Evolutionary conservation across 2,888 invertebrate species (phyloP).

Genomic region (Tipula helvola): DNA sequence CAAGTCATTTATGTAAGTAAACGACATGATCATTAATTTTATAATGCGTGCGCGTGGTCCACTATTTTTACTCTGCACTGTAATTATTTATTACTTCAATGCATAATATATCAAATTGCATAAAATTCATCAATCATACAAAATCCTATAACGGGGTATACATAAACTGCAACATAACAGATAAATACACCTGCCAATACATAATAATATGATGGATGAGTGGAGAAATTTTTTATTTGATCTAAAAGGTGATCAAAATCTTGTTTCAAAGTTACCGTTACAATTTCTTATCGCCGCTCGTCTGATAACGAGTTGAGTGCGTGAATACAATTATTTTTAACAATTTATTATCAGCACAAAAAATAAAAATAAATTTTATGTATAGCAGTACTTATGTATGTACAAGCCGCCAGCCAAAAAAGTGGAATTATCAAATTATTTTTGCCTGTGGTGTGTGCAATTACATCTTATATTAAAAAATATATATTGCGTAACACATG

Average conservation of each 20-base stretch:
- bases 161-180: neutral
- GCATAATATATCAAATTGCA: neutral
- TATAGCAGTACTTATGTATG: too few relatives aligned
- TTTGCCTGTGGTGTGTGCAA: neutral
- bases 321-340: neutral
- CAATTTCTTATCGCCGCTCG: neutral
- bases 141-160: neutral
- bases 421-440: neutral
- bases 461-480: neutral
- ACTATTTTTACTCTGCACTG: neutral
- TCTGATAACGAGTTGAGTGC: neutral
- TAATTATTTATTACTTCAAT: neutral
- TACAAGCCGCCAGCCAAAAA: neutral
- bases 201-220: neutral
- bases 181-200: neutral
- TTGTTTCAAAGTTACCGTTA: neutral
- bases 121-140: neutral
- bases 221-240: neutral
- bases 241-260: neutral
- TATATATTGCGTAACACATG: neutral
- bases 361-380: neutral
- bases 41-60: neutral
- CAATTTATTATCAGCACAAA: neutral
- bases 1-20: neutral
- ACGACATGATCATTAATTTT: neutral